Percentiles rank a stretch among this genome's conserved stretches.
Conservation (phyloP, 2,888 invertebrate species). For the Drosophila mimetica region DNA sequence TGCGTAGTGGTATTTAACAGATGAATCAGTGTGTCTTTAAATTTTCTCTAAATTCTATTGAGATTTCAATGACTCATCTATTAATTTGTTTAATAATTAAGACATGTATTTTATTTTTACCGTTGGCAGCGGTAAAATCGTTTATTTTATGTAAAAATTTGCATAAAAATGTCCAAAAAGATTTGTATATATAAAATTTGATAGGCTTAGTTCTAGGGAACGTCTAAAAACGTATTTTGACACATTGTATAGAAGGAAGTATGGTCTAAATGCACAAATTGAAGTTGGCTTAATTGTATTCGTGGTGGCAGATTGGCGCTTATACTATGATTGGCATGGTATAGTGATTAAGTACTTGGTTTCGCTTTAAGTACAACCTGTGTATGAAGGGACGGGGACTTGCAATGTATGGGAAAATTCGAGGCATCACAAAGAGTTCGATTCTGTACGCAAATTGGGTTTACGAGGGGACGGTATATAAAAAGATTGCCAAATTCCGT, state of each 20-base stretch:
- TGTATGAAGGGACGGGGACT: constrained; percentile 17
- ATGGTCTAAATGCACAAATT: constrained; percentile 30
- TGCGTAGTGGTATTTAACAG: no score
- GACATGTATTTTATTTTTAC: neutral
- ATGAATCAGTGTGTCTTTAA: neutral
- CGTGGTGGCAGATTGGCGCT: constrained; percentile 45
- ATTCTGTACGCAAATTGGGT: constrained; percentile 36
- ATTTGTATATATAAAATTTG: constrained; percentile 20
- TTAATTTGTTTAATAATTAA: no score
- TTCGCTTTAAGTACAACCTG: constrained; percentile 60
- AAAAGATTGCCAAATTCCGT: constrained; percentile 16
- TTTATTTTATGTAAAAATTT: constrained; percentile 34
- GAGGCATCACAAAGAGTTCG: constrained; percentile 32
- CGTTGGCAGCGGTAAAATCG: neutral
- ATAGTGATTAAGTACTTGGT: constrained; percentile 53
- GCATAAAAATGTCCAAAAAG: constrained; percentile 33
- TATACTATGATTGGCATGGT: constrained; percentile 46
- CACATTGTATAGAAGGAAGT: constrained; percentile 27
- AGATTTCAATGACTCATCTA: neutral
- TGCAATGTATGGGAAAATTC: constrained; percentile 7
- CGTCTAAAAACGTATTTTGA: constrained; percentile 44
- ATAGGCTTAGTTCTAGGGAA: constrained; percentile 17
- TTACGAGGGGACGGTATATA: constrained; percentile 1
- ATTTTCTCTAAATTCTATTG: neutral
- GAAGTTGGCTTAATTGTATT: constrained; percentile 21